These are phyloP conservation scores for Dendrolimus kikuchii DNA, from an alignment of 1,140 invertebrate genomes.

Conservation along the genomic window DNA sequence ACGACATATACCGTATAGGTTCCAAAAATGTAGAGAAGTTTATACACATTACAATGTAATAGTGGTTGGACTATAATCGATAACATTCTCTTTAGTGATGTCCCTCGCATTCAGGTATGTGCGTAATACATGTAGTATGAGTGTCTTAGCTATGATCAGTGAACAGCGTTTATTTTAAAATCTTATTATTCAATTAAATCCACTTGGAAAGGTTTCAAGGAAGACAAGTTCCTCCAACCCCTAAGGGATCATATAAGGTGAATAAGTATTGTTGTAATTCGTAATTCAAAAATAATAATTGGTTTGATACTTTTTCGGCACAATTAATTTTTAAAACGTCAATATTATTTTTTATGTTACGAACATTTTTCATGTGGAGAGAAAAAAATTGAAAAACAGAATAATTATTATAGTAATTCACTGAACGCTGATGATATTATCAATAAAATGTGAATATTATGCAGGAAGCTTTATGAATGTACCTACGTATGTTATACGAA, in stretches of 20 bases:
- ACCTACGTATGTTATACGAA: slow-evolving; percentile 45
- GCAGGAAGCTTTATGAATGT: slow-evolving; percentile 54
- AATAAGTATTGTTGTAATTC: too few species aligned
- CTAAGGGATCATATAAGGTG: background rate
- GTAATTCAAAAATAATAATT: too few species aligned
- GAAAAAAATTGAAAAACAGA: too few species aligned
- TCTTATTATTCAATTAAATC: background rate
- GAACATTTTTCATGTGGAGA: too few species aligned
- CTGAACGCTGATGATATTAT: slow-evolving; percentile 19
- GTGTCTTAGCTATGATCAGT: slow-evolving; percentile 4
- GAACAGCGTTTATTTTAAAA: background rate
- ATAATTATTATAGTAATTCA: slow-evolving; percentile 3
- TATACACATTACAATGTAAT: too few species aligned
- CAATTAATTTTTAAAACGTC: too few species aligned
- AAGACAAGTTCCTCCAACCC: background rate
- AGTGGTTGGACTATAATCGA: slow-evolving; percentile 27
- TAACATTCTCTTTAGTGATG: slow-evolving; percentile 45
- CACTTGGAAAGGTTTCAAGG: background rate
- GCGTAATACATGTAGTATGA: slow-evolving; percentile 16
- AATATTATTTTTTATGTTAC: too few species aligned
- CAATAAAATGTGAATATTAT: slow-evolving; percentile 22
- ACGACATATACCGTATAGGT: too few species aligned
- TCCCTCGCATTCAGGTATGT: slow-evolving; percentile 46
- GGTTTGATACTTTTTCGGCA: too few species aligned
- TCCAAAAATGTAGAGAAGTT: too few species aligned